Conservation (phyloP, 2,797 vertebrate genomes). For the Brachymystax lenok region DNA sequence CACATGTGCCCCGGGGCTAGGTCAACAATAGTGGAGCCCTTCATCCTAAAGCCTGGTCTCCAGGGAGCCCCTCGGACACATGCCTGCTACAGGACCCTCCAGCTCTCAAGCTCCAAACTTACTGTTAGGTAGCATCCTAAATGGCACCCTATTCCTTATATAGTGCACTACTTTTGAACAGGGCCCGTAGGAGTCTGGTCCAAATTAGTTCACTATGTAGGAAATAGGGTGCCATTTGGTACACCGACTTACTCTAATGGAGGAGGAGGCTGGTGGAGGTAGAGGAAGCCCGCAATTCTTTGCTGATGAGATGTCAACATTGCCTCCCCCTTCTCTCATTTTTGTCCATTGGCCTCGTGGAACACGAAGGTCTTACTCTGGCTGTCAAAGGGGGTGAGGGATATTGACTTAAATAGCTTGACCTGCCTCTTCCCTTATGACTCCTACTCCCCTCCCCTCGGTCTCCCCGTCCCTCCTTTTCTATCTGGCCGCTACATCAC, state of each 20-base stretch:
- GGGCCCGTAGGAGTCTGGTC: not conserved
- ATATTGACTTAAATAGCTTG: constrained; percentile 73
- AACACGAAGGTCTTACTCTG: constrained; percentile 71
- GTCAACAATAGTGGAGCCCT: constrained; percentile 72
- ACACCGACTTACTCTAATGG: not conserved
- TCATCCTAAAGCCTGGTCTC: constrained; percentile 66
- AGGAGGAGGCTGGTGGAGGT: not conserved
- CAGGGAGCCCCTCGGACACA: constrained; percentile 66
- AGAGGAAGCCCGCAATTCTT: constrained; percentile 57
- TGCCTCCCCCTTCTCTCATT: constrained; percentile 31
- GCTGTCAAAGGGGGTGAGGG: constrained; percentile 67
- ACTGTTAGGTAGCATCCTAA: not conserved
- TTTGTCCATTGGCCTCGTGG: constrained; percentile 65
- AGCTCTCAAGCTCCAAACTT: constrained; percentile 35
- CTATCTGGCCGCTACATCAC: constrained; percentile 41
- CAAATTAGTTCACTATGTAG: not conserved
- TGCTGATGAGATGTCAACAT: constrained; percentile 59
- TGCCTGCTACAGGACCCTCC: constrained; percentile 46
- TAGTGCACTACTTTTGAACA: not conserved
- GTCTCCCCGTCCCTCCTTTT: constrained; percentile 38
- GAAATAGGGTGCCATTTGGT: not conserved
- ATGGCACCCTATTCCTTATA: not conserved
- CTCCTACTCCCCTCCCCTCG: constrained; percentile 60
- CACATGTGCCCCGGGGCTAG: constrained; percentile 74
- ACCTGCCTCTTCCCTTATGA: constrained; percentile 65